Percentiles rank a stretch among this genome's conserved stretches.
These are phyloP conservation scores for Silvanus unidentatus DNA, from an alignment of 2,888 invertebrate genomes.

Conservation along the genomic window DNA sequence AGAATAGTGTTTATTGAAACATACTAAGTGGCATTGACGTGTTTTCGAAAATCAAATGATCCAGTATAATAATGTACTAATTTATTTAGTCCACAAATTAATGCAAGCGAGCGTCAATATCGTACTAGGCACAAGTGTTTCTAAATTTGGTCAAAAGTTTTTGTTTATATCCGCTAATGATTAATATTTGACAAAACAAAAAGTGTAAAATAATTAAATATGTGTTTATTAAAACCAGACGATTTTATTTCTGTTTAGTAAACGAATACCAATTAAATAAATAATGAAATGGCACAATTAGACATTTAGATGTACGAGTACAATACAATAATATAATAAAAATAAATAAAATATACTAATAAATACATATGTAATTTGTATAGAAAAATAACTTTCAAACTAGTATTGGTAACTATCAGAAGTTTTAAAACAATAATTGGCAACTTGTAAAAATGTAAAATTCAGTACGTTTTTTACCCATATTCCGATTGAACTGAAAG, in stretches of 20 bases:
- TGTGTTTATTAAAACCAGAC: too few species aligned
- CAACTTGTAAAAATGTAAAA: neutral
- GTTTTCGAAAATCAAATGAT: neutral
- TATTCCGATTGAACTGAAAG: conserved; percentile 89
- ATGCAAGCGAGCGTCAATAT: neutral
- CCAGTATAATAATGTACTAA: neutral
- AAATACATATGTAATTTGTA: too few species aligned
- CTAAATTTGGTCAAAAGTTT: neutral
- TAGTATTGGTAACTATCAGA: neutral
- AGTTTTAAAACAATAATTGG: neutral
- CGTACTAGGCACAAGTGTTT: neutral
- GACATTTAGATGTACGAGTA: too few species aligned
- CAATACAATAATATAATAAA: too few species aligned
- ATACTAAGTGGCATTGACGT: conserved; percentile 4
- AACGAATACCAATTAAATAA: too few species aligned
- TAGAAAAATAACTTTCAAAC: too few species aligned
- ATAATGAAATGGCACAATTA: too few species aligned
- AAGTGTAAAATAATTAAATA: too few species aligned
- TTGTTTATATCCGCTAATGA: too few species aligned
- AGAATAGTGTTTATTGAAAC: neutral
- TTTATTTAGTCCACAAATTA: neutral
- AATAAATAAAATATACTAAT: neutral
- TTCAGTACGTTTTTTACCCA: conserved; percentile 52
- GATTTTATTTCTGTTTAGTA: too few species aligned
- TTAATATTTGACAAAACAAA: neutral